Base-by-base conservation (phyloP, 2,888 invertebrate genomes). In the Timema cristinae region DNA sequence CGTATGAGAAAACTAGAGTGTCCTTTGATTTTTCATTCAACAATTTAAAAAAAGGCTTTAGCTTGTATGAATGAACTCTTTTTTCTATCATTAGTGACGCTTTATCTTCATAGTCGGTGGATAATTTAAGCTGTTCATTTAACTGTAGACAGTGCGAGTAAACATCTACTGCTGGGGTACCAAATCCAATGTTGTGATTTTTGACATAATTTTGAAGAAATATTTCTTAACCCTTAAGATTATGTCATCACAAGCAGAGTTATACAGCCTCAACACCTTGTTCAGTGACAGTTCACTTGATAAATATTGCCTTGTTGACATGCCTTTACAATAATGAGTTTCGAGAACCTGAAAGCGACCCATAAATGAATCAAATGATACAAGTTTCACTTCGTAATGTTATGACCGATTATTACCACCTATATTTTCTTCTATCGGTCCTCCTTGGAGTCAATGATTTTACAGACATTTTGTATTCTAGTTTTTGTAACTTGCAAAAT, bases 1-100 rank as follows among this genome's bases (percentile, higher is more conserved):
- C 69, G 49, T 59, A 48, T 11, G 16, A 59, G 61, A 63, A 48
- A 1, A 52, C 50, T 69, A 32, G n/a, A 15, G 49, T 13, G 47
- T 15, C 69, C 7, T 50, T 2, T 10, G 48, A 11, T 52, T 69
- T 63, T 52, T 69, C 69, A 5, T 63, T 10, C 47, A 69, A 61
- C 11, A 61, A 50, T 6, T 59, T 50, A 69, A 48, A 69, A 49
- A 63, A 48, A 47, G 61, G 16, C 56, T 69, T 69, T 15, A 50
- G 59, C 9, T 51, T 54, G 47, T 32, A 50, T 15, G 54, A 56
- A 59, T 56, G 59, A 49, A 69, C 61, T 56, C 11, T 13, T 59
- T 59, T 59, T 59, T 5, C 32, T 9, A 13, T 59, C 1, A 59
- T 59, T 9, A 59, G 32, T 5, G 15, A 15, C 13, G 32, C 8